phyloP scores from a whole-genome alignment of 2,797 vertebrate genomes.

The Sebastes vulpes region DNA sequence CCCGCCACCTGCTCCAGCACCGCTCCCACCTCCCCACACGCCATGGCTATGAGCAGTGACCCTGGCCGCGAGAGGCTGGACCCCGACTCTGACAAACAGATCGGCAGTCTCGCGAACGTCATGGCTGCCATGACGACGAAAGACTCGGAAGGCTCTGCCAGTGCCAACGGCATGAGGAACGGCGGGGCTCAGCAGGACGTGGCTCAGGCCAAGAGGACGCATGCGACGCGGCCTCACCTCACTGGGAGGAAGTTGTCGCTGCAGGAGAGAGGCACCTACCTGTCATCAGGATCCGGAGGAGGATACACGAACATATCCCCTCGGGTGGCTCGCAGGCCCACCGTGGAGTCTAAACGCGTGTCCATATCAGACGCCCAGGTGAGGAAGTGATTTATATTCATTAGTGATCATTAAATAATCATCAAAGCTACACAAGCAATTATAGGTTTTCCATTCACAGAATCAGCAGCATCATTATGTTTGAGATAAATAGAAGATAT shows the following conservation, averaged over 20 bases:
- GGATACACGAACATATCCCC: conserved; percentile 86
- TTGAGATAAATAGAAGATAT: background rate
- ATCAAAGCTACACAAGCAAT: background rate
- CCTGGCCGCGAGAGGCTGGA: conserved; percentile 60
- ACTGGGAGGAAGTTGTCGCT: conserved; percentile 94
- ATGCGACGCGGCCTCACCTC: conserved; percentile 83
- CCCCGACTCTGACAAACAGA: conserved; percentile 67
- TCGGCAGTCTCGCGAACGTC: conserved; percentile 85
- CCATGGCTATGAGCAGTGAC: conserved; percentile 84
- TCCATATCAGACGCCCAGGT: conserved; percentile 96
- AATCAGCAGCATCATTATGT: background rate
- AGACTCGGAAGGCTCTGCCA: conserved; percentile 19
- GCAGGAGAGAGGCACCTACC: conserved; percentile 91
- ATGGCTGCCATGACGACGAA: conserved; percentile 88
- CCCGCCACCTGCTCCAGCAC: conserved; percentile 44
- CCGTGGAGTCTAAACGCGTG: conserved; percentile 93
- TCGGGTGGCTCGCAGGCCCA: conserved; percentile 89
- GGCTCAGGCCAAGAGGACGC: conserved; percentile 60
- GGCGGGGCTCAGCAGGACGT: conserved; percentile 68
- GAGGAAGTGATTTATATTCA: conserved; percentile 29
- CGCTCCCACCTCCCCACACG: conserved; percentile 8
- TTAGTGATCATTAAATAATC: background rate
- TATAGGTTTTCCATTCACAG: background rate
- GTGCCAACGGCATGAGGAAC: conserved; percentile 69
- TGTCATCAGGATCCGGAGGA: conserved; percentile 72